These are phyloP conservation scores for Pseudolaguvia tuberculata DNA, from an alignment of 2,113 vertebrate genomes.

Conservation along the genomic window DNA sequence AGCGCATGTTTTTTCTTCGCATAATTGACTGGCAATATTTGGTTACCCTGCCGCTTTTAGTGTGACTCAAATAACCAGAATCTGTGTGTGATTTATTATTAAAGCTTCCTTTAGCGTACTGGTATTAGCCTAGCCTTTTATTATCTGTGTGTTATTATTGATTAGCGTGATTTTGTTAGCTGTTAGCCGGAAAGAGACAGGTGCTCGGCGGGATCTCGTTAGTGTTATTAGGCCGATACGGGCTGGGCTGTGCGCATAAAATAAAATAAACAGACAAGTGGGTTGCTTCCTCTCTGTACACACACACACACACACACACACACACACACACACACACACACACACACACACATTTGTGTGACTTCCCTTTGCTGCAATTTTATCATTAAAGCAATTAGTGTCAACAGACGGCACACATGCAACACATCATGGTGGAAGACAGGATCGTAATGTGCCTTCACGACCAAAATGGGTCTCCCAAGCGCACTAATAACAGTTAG, in stretches of 20 bases:
- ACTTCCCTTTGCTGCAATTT: conserved; percentile 52
- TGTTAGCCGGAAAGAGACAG: conserved; percentile 35
- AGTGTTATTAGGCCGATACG: conserved; percentile 51
- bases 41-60: neutral
- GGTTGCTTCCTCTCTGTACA: conserved; percentile 29
- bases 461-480: conserved; percentile 35
- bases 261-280: conserved; percentile 33
- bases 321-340: neutral
- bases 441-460: conserved; percentile 38
- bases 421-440: conserved; percentile 46
- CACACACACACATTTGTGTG: conserved; percentile 29
- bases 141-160: conserved; percentile 17
- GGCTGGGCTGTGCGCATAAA: conserved; percentile 23
- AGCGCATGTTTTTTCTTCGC: neutral
- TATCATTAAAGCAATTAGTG: conserved; percentile 64
- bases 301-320: conserved; percentile 10
- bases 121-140: neutral
- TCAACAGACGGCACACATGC: conserved; percentile 52
- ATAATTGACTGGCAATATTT: neutral
- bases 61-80: neutral
- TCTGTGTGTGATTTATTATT: neutral
- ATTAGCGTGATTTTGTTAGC: conserved; percentile 20
- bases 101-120: neutral
- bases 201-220: conserved; percentile 49
- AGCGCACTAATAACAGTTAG: conserved; percentile 26